Conservation (phyloP, 2,113 vertebrate genomes). For the Equus przewalskii region DNA sequence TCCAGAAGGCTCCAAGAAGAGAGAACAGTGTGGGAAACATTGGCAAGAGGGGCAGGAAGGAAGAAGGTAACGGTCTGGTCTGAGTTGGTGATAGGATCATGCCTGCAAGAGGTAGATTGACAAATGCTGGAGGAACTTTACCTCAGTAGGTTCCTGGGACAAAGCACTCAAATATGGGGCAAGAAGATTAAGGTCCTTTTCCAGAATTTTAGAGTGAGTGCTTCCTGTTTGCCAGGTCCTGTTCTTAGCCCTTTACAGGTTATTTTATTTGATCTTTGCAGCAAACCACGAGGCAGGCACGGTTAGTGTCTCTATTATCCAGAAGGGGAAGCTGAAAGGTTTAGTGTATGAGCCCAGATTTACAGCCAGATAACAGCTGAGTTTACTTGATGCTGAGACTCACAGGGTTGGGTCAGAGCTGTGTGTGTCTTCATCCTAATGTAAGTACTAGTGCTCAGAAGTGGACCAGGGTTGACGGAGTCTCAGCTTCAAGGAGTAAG, state of each 20-base stretch:
- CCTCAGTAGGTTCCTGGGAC: background rate
- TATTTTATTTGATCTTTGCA: background rate
- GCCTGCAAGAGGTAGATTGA: background rate
- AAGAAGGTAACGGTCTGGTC: background rate
- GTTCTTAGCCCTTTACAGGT: background rate
- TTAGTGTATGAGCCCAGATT: background rate
- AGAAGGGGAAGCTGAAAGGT: background rate
- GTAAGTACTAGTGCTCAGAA: background rate
- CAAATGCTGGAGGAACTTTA: background rate
- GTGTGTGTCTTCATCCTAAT: background rate
- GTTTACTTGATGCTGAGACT: background rate
- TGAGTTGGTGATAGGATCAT: background rate
- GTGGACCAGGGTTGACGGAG: background rate
- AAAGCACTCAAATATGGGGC: background rate
- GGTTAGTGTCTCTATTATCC: background rate
- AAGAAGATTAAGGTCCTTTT: background rate
- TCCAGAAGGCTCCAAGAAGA: background rate
- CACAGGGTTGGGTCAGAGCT: background rate
- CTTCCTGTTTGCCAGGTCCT: background rate
- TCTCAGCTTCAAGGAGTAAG: background rate
- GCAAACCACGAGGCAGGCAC: background rate
- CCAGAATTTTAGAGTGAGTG: background rate
- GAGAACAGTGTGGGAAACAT: background rate
- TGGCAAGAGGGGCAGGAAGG: background rate
- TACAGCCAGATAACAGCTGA: background rate